Evolutionary conservation across 2,113 vertebrate species (phyloP).

Genomic region (Pseudonaja textilis): DNA sequence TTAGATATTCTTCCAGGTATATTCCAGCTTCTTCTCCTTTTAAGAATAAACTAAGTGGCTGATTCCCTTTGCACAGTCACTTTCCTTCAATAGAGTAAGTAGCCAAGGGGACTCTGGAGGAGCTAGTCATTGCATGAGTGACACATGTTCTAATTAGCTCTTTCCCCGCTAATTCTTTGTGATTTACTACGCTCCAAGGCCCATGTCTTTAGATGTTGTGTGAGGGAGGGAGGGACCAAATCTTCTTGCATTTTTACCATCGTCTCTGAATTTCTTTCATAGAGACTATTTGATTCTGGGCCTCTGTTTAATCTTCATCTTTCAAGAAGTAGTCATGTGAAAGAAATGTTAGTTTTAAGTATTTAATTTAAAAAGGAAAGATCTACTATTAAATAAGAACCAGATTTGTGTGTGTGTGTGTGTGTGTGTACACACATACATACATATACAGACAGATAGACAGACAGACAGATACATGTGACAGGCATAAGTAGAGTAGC

Average conservation of each 20-base stretch:
- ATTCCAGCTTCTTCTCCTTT: conserved; percentile 65
- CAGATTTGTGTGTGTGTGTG: too few relatives aligned
- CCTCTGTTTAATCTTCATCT: conserved; percentile 38
- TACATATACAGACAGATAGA: too few relatives aligned
- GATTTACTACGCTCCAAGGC: conserved; percentile 30
- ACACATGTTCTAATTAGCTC: conserved; percentile 45
- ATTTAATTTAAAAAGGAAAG: background rate
- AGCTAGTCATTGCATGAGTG: conserved; percentile 48
- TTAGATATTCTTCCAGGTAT: conserved; percentile 63
- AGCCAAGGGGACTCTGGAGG: conserved; percentile 27
- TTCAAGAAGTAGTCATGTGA: conserved; percentile 31
- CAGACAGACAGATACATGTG: background rate
- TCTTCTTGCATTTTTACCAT: conserved; percentile 38
- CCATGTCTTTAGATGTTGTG: conserved; percentile 50
- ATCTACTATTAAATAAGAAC: background rate
- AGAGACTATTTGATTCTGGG: conserved; percentile 49
- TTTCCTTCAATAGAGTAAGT: conserved; percentile 32
- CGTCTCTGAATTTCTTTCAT: conserved; percentile 41
- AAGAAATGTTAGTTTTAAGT: conserved; percentile 34
- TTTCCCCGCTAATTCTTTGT: background rate
- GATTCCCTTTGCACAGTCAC: conserved; percentile 50
- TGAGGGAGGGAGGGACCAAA: conserved; percentile 34
- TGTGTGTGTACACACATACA: too few relatives aligned
- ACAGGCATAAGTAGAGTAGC: background rate
- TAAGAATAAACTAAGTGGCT: conserved; percentile 62